Percentiles rank a stretch among this genome's conserved stretches.
Evolutionary conservation across 2,888 invertebrate species (phyloP).

Genomic region (Timandra comae): DNA sequence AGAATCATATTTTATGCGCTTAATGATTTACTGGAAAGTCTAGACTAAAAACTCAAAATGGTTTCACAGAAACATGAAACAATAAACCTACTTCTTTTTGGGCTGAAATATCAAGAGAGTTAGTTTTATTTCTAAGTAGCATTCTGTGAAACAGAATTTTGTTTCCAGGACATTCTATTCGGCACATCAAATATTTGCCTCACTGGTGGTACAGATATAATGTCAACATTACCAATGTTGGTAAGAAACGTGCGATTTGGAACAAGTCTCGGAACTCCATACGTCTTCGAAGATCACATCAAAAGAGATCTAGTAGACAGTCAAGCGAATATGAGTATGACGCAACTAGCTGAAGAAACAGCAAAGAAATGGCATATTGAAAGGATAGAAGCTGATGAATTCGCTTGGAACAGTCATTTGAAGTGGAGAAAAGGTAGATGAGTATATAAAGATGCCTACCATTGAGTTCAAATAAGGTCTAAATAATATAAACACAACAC

Average conservation of each 20-base stretch:
- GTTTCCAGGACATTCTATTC: conserved; percentile 85
- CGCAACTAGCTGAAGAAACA: conserved; percentile 90
- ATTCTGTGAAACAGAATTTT: background rate
- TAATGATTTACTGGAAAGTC: no score
- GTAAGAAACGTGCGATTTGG: conserved; percentile 93
- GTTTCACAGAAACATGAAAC: no score
- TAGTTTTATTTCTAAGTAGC: background rate
- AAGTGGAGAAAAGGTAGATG: conserved; percentile 91
- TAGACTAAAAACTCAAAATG: no score
- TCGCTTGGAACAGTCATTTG: conserved; percentile 86
- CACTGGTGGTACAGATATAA: conserved; percentile 94
- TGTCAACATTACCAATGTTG: conserved; percentile 92
- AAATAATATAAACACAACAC: no score
- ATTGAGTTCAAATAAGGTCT: no score
- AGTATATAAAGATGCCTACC: no score
- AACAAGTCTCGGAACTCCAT: conserved; percentile 84
- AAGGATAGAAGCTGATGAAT: conserved; percentile 87
- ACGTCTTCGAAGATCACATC: conserved; percentile 85
- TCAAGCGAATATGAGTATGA: conserved; percentile 91
- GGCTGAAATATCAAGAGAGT: background rate
- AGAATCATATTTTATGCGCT: no score
- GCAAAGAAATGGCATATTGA: conserved; percentile 84
- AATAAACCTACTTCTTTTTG: background rate
- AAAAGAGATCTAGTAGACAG: conserved; percentile 78
- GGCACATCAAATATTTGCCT: conserved; percentile 89